Conservation (phyloP, 2,113 vertebrate species). For the Forbesichthys papilliferus region DNA sequence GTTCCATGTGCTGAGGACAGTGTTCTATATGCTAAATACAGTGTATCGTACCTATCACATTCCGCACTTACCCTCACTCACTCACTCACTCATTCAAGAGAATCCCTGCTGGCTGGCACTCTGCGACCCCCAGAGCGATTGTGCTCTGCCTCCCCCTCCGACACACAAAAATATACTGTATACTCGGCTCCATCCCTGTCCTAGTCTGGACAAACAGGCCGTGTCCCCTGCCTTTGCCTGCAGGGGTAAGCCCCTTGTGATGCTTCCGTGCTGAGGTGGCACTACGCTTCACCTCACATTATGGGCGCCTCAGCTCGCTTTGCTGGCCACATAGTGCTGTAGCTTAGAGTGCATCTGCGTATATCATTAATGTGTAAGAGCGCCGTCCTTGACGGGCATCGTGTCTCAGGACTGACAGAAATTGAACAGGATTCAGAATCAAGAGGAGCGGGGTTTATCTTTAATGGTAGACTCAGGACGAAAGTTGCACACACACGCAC, state of each 20-base stretch:
- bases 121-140: not conserved
- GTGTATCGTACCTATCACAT: no score
- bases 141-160: not conserved
- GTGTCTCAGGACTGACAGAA: constrained; percentile 1
- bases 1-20: no score
- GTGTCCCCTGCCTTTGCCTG: constrained; percentile 21
- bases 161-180: not conserved
- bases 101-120: not conserved
- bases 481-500: constrained; percentile 13
- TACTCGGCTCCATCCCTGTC: not conserved
- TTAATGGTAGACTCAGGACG: constrained; percentile 4
- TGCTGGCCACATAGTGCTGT: constrained; percentile 17
- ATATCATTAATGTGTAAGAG: constrained; percentile 25
- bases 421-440: constrained; percentile 14
- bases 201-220: constrained; percentile 10
- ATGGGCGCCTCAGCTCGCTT: constrained; percentile 23
- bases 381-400: constrained; percentile 19
- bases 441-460: constrained; percentile 2
- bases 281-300: constrained; percentile 43
- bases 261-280: constrained; percentile 54
- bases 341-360: constrained; percentile 14
- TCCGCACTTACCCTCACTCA: not conserved
- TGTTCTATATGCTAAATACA: no score
- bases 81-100: not conserved
- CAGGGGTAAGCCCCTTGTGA: constrained; percentile 25